phyloP scores from a whole-genome alignment of 2,113 vertebrate genomes.

The Lasiurus cinereus region DNA sequence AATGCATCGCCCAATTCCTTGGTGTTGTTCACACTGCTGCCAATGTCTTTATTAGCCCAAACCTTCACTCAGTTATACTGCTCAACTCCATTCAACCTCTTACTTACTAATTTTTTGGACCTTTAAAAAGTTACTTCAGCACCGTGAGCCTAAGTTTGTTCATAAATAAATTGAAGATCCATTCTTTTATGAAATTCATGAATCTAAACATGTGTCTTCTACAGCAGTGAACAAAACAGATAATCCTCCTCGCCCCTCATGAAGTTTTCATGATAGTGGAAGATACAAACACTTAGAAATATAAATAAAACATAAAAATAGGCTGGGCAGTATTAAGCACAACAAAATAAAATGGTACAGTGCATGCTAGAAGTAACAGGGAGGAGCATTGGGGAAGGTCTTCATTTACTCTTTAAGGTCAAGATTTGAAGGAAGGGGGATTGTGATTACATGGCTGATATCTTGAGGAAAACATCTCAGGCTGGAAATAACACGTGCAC shows the following conservation, averaged over 20 bases:
- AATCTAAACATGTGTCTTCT: neutral
- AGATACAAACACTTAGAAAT: neutral
- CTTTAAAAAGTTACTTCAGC: neutral
- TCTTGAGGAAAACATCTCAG: neutral
- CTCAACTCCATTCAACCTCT: neutral
- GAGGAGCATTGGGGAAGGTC: neutral
- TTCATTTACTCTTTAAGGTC: neutral
- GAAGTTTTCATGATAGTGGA: neutral
- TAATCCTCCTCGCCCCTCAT: neutral
- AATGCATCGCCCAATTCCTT: neutral
- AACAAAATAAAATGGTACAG: neutral
- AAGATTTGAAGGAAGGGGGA: neutral
- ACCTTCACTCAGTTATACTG: neutral
- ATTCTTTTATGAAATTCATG: neutral
- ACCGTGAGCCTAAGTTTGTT: neutral
- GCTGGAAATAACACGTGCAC: neutral
- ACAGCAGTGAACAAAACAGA: neutral
- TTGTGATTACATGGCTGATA: neutral
- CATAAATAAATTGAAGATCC: neutral
- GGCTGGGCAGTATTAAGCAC: neutral
- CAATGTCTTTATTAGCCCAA: neutral
- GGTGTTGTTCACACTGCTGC: neutral
- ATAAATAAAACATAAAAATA: neutral
- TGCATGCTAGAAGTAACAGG: neutral
- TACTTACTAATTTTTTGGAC: neutral